Conservation (phyloP, 2,888 invertebrate genomes). For the Hofmannophila pseudospretella region DNA sequence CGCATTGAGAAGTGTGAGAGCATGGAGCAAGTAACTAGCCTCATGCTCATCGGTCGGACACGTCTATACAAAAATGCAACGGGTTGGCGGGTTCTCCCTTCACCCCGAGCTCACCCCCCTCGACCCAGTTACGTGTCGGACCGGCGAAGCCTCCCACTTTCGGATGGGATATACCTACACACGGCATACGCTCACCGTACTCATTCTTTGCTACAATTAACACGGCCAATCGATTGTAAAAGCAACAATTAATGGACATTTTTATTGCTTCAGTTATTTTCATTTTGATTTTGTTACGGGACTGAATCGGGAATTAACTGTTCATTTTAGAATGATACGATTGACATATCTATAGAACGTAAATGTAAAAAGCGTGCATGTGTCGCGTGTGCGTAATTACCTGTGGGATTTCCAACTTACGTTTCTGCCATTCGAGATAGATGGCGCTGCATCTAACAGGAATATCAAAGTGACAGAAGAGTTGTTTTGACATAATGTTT, state of each 20-base stretch:
- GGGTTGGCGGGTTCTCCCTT: constrained; percentile 34
- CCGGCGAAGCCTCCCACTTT: constrained; percentile 14
- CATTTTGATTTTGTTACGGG: no score
- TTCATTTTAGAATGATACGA: no score
- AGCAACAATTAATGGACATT: constrained; percentile 1
- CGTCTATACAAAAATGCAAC: constrained; percentile 56
- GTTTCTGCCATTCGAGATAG: no score
- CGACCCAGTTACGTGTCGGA: constrained; percentile 51
- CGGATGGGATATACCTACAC: constrained; percentile 32
- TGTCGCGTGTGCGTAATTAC: no score
- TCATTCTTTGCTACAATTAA: constrained; percentile 27
- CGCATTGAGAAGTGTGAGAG: constrained; percentile 39
- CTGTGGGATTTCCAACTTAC: no score
- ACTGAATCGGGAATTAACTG: no score
- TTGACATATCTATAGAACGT: no score
- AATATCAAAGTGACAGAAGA: no score
- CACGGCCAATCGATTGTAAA: constrained; percentile 20
- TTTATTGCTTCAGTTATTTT: no score
- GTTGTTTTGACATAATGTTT: no score
- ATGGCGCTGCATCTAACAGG: no score
- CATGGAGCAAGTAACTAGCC: constrained; percentile 40
- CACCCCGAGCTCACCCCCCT: constrained; percentile 22
- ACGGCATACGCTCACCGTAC: constrained; percentile 26
- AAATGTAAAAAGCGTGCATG: no score
- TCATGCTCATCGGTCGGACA: constrained; percentile 53